Evolutionary conservation across 2,797 vertebrate genomes (phyloP).

Genomic region (Peromyscus nudipes): DNA sequence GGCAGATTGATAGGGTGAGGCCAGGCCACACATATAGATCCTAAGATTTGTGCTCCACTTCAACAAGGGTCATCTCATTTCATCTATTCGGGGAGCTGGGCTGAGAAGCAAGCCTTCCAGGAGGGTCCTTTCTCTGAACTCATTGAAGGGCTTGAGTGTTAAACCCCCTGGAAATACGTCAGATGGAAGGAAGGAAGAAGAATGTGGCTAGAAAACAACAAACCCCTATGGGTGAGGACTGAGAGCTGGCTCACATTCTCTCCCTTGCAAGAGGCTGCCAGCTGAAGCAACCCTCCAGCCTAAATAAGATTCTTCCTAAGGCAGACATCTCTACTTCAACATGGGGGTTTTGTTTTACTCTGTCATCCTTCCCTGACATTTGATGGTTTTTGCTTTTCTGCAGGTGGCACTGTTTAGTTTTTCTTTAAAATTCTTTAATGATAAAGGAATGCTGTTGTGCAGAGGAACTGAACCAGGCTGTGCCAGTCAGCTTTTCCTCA

Average conservation of each 20-base stretch:
- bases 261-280: background rate
- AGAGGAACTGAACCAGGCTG: background rate
- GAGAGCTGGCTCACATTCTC: no score
- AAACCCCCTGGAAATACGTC: background rate
- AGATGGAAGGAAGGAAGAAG: background rate
- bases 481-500: background rate
- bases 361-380: background rate
- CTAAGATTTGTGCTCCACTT: no score
- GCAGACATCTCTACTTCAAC: no score
- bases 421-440: background rate
- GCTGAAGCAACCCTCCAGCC: background rate
- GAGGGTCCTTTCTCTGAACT: background rate
- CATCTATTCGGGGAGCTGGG: background rate
- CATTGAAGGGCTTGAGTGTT: background rate
- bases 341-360: background rate
- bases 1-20: background rate
- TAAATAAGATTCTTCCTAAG: background rate
- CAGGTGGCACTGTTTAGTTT: background rate
- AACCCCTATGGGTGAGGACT: background rate
- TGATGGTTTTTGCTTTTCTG: background rate
- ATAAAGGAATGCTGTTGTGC: background rate
- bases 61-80: background rate
- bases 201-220: background rate
- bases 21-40: background rate
- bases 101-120: background rate